A percentile compares a stretch with the other conserved stretches of the same genome.
phyloP scores from a whole-genome alignment of 2,797 vertebrate species.

The Potorous gilbertii region DNA sequence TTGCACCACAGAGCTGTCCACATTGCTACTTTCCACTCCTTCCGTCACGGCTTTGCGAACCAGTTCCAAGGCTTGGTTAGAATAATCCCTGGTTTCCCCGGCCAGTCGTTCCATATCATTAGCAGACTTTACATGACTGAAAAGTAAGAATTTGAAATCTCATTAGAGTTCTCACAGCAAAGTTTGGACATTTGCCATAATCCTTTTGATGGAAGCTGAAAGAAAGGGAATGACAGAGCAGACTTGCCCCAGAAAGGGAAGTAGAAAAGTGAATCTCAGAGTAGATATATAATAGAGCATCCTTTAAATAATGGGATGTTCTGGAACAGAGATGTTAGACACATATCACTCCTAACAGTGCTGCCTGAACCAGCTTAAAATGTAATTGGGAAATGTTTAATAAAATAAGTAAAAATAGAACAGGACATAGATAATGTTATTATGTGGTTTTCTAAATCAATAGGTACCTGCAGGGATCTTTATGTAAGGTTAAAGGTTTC shows the following conservation, averaged over 20 bases:
- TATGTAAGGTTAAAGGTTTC: not conserved
- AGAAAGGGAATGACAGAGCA: not conserved
- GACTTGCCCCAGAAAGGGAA: not conserved
- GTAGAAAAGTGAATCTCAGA: not conserved
- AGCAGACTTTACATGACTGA: constrained; percentile 88
- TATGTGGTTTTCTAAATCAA: not conserved
- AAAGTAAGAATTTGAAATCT: constrained; percentile 49
- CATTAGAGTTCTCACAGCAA: constrained; percentile 23
- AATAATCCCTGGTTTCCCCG: constrained; percentile 79
- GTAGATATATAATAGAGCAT: not conserved
- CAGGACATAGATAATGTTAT: not conserved
- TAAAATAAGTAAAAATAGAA: not conserved
- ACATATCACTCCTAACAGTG: not conserved
- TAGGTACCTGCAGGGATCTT: not conserved
- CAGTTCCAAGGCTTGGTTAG: constrained; percentile 83
- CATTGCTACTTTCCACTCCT: not conserved
- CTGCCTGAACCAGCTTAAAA: not conserved
- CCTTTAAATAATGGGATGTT: not conserved
- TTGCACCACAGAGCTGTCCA: constrained; percentile 6
- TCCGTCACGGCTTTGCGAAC: constrained; percentile 71
- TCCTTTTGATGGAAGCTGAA: not conserved
- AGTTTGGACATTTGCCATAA: not conserved
- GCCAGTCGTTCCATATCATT: constrained; percentile 80
- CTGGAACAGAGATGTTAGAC: not conserved
- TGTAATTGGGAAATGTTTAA: not conserved